Percentiles rank a stretch among this genome's conserved stretches.
Evolutionary conservation across 1,140 invertebrate genomes (phyloP).

Genomic region (Tetramorium alpestre): DNA sequence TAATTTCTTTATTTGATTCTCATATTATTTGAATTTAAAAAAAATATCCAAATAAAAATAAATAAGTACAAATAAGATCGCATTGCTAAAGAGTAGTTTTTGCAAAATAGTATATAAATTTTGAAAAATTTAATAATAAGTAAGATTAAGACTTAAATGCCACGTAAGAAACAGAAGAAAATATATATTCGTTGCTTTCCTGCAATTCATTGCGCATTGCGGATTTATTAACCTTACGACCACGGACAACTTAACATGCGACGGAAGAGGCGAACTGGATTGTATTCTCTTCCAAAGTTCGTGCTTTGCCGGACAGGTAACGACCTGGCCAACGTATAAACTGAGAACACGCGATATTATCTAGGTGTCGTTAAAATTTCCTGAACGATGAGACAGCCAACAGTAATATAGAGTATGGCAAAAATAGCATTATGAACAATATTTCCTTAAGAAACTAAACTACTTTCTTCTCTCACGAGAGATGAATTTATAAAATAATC

Average conservation of each 20-base stretch:
- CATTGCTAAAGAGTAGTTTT: not conserved
- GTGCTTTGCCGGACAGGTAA: constrained; percentile 38
- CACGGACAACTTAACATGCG: constrained; percentile 35
- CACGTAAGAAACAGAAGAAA: not conserved
- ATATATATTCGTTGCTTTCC: not conserved
- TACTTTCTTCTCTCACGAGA: not conserved
- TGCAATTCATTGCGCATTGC: constrained; percentile 43
- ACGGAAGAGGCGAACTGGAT: constrained; percentile 1
- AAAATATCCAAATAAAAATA: not conserved
- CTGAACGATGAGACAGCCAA: not conserved
- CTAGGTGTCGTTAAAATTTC: constrained; percentile 14
- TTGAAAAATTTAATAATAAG: not conserved
- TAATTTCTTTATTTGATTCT: not conserved
- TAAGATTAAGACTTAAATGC: not conserved
- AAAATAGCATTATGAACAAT: not conserved
- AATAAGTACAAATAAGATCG: not conserved
- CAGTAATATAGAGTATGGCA: not conserved
- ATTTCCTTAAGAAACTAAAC: not conserved
- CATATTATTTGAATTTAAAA: not conserved
- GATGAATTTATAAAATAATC: not conserved
- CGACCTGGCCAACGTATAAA: constrained; percentile 29
- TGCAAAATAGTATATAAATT: not conserved
- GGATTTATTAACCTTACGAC: constrained; percentile 45
- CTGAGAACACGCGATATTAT: constrained; percentile 41
- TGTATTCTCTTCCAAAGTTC: constrained; percentile 5